Percentiles rank a stretch among this genome's conserved stretches.
Evolutionary conservation across 2,113 vertebrate genomes (phyloP).

Genomic region (Copsychus sechellarum): DNA sequence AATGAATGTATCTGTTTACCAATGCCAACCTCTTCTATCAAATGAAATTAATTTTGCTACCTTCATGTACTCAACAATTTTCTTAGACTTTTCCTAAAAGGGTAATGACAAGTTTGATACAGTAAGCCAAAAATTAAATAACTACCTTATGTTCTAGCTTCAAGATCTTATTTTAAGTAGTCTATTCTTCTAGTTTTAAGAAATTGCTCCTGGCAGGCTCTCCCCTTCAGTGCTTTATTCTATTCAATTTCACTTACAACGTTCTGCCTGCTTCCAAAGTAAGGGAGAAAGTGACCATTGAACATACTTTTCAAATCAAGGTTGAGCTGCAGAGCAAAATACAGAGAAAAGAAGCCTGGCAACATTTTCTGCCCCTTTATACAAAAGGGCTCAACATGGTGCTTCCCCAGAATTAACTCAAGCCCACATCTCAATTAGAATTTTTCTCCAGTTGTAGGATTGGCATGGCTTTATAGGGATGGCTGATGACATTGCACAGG

Average conservation of each 20-base stretch:
- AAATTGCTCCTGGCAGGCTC: slow-evolving; percentile 52
- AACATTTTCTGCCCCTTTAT: neutral
- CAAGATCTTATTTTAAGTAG: slow-evolving; percentile 58
- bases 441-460: neutral
- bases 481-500: neutral
- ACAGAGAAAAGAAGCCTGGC: neutral
- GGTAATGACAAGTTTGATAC: slow-evolving; percentile 49
- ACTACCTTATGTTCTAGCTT: slow-evolving; percentile 48
- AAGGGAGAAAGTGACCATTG: slow-evolving; percentile 37
- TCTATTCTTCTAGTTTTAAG: slow-evolving; percentile 33
- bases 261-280: neutral
- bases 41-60: slow-evolving; percentile 42
- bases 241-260: slow-evolving; percentile 39
- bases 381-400: neutral
- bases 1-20: slow-evolving; percentile 48
- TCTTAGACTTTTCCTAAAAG: slow-evolving; percentile 54
- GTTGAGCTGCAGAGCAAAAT: slow-evolving; percentile 19
- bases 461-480: neutral
- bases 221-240: slow-evolving; percentile 15
- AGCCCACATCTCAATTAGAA: neutral
- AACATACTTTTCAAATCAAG: slow-evolving; percentile 20
- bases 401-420: neutral
- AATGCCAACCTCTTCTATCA: neutral
- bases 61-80: slow-evolving; percentile 24
- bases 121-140: slow-evolving; percentile 58